Evolutionary conservation across 1,140 invertebrate genomes (phyloP).

Genomic region (Diabrotica undecimpunctata): DNA sequence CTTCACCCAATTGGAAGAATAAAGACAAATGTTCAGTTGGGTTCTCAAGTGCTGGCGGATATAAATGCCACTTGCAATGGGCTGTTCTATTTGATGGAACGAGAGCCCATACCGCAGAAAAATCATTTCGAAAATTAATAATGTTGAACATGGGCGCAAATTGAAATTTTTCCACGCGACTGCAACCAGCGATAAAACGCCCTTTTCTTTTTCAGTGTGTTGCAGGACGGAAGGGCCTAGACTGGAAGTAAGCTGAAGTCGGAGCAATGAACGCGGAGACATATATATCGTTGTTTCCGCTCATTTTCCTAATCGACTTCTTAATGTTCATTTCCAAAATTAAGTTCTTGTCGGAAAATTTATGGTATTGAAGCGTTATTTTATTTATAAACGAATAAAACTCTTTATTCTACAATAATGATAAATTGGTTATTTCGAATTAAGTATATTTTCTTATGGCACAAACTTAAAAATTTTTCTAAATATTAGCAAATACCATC

Average conservation of each 20-base stretch:
- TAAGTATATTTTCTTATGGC: no score
- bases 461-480: no score
- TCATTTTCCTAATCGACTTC: slow-evolving; percentile 5
- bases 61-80: slow-evolving; percentile 48
- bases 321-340: no score
- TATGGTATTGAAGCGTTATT: no score
- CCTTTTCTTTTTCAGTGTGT: neutral
- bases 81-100: slow-evolving; percentile 46
- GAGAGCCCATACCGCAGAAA: slow-evolving; percentile 36
- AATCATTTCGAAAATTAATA: slow-evolving; percentile 38
- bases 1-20: slow-evolving; percentile 47
- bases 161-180: slow-evolving; percentile 20
- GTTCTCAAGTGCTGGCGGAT: slow-evolving; percentile 42
- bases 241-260: neutral
- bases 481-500: no score
- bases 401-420: no score
- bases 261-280: neutral
- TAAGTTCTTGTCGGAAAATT: no score
- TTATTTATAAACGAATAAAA: no score
- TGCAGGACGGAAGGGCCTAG: neutral
- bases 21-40: slow-evolving; percentile 49
- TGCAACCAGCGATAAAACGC: slow-evolving; percentile 14
- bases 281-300: slow-evolving; percentile 3
- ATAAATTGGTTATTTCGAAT: no score
- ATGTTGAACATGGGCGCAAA: slow-evolving; percentile 15